phyloP scores from a whole-genome alignment of 2,113 vertebrate species.

The Peromyscus maniculatus region DNA sequence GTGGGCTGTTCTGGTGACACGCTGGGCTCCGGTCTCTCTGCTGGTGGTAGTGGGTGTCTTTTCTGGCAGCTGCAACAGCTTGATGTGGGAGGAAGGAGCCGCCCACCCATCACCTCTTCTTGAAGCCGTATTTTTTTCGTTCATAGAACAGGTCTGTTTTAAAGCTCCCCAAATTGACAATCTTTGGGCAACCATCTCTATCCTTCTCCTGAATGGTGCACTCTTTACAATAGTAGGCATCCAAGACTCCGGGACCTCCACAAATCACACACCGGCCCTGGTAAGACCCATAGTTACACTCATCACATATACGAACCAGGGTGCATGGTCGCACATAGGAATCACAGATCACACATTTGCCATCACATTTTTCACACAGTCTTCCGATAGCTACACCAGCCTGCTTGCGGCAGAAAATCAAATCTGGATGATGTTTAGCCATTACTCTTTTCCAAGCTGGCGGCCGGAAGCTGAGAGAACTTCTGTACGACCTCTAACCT shows the following conservation, averaged over 20 bases:
- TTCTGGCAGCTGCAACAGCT: neutral
- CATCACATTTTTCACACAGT: slow-evolving; percentile 87
- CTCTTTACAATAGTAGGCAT: slow-evolving; percentile 99
- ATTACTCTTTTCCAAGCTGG: slow-evolving; percentile 78
- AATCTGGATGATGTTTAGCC: slow-evolving; percentile 98
- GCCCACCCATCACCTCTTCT: slow-evolving; percentile 96
- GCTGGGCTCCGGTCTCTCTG: neutral
- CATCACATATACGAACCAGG: slow-evolving; percentile 97
- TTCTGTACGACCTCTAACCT: slow-evolving; percentile 67
- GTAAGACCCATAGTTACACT: slow-evolving; percentile 99
- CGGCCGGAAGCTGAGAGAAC: slow-evolving; percentile 3
- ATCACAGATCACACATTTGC: slow-evolving; percentile 99
- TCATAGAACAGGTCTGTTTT: slow-evolving; percentile 99
- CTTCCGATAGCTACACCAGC: slow-evolving; percentile 91
- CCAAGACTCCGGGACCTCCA: slow-evolving; percentile 97
- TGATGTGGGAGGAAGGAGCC: neutral
- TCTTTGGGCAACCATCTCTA: slow-evolving; percentile 98
- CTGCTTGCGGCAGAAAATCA: slow-evolving; percentile 99
- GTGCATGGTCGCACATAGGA: slow-evolving; percentile 99
- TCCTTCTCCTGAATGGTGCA: slow-evolving; percentile 99
- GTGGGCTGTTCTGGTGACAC: neutral
- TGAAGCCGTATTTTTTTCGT: slow-evolving; percentile 99
- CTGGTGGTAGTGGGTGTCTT: slow-evolving; percentile 43
- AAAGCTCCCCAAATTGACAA: slow-evolving; percentile 99
- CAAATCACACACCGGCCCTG: slow-evolving; percentile 99